A percentile compares a stretch with the other conserved stretches of the same genome.
These are phyloP conservation scores for Chaunax sp. DNA, from an alignment of 2,797 vertebrate genomes.

Conservation along the genomic window DNA sequence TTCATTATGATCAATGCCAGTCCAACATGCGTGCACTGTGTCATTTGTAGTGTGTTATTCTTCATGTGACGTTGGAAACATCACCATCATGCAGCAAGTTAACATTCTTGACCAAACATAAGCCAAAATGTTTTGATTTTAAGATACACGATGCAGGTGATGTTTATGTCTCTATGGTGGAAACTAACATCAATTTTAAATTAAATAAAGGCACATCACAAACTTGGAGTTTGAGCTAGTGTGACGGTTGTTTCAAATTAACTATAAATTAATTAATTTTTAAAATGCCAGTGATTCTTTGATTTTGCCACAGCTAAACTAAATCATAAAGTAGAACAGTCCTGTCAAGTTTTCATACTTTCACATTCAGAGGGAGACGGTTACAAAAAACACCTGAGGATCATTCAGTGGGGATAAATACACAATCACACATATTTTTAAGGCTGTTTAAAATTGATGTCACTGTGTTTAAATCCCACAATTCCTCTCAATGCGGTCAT, in stretches of 20 bases:
- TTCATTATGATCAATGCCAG: constrained; percentile 4
- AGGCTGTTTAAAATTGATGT: constrained; percentile 31
- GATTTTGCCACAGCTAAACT: too few species aligned
- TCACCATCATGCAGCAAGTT: not conserved
- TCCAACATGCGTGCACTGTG: not conserved
- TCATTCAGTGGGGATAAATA: not conserved
- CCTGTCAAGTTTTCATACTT: not conserved
- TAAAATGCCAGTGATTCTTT: too few species aligned
- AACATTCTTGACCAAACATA: not conserved
- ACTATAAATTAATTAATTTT: too few species aligned
- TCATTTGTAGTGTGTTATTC: not conserved
- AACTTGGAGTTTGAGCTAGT: too few species aligned
- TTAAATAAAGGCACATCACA: too few species aligned
- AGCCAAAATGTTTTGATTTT: not conserved
- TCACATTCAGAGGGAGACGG: not conserved
- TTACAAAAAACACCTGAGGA: not conserved
- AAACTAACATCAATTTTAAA: too few species aligned
- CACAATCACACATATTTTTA: constrained; percentile 17
- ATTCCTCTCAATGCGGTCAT: constrained; percentile 54
- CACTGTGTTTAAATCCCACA: constrained; percentile 54
- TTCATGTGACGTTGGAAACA: not conserved
- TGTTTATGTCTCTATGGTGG: not conserved
- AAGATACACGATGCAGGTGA: not conserved
- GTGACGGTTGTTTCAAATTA: too few species aligned
- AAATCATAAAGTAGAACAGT: not conserved